Conservation (phyloP, 1,140 invertebrate species). For the Maconellicoccus hirsutus region DNA sequence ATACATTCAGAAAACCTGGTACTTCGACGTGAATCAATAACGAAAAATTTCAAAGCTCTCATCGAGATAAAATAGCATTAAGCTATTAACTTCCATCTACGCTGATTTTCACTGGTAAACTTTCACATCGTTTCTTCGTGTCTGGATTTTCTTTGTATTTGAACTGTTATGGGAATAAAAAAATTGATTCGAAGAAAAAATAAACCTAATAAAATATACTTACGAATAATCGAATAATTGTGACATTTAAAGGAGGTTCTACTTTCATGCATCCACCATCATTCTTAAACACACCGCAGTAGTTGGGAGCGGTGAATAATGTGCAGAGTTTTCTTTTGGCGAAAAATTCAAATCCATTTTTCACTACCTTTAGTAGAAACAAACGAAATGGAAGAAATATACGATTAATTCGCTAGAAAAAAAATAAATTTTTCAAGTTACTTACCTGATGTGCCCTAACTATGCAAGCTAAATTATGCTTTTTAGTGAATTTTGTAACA, state of each 20-base stretch:
- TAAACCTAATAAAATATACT: background rate
- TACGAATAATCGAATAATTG: constrained; percentile 5
- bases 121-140: constrained; percentile 3
- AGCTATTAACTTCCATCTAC: too few species aligned
- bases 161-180: background rate
- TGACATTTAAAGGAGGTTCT: background rate
- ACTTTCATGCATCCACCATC: constrained; percentile 13
- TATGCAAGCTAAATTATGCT: constrained; percentile 66
- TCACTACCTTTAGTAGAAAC: background rate
- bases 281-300: constrained; percentile 12
- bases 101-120: background rate
- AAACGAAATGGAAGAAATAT: too few species aligned
- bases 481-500: constrained; percentile 58
- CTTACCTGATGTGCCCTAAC: constrained; percentile 59
- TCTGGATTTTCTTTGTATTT: constrained; percentile 9
- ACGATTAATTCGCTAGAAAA: background rate
- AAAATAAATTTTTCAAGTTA: background rate
- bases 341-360: constrained; percentile 23
- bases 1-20: too few species aligned
- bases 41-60: background rate
- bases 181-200: background rate
- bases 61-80: too few species aligned
- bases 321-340: constrained; percentile 17
- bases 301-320: constrained; percentile 16
- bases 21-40: background rate